Evolutionary conservation across 1,140 invertebrate species (phyloP).

Genomic region (Aphelenchoides avenae): DNA sequence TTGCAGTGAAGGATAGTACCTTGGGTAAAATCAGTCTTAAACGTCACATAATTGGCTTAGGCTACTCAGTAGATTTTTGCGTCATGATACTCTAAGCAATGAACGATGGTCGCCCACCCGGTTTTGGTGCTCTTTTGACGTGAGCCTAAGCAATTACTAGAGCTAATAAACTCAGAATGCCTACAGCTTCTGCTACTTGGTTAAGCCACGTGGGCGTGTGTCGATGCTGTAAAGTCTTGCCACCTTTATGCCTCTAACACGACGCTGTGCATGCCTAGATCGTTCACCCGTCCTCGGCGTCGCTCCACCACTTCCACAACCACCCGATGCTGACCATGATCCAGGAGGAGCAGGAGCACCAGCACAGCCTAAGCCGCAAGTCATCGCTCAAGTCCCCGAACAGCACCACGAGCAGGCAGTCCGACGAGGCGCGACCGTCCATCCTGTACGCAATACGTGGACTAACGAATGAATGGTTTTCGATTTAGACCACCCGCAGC

Average conservation of each 20-base stretch:
- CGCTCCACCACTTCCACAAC: constrained; percentile 34
- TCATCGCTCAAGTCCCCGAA: neutral
- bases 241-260: neutral
- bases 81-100: too few relatives aligned
- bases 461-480: neutral
- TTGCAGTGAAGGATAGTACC: too few relatives aligned
- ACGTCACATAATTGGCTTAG: too few relatives aligned
- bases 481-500: neutral
- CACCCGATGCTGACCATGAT: constrained; percentile 36
- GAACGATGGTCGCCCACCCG: too few relatives aligned
- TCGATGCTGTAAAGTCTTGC: too few relatives aligned
- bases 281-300: constrained; percentile 38
- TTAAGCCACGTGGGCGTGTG: too few relatives aligned
- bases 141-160: too few relatives aligned
- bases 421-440: neutral
- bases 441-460: neutral
- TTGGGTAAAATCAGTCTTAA: too few relatives aligned
- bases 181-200: too few relatives aligned
- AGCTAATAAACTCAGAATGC: too few relatives aligned
- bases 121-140: too few relatives aligned
- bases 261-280: constrained; percentile 30
- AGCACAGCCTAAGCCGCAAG: constrained; percentile 12
- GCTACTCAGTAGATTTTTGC: too few relatives aligned
- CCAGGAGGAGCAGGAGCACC: constrained; percentile 29
- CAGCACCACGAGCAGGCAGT: constrained; percentile 4